Conservation (phyloP, 2,113 vertebrate genomes). For the Todiramphus chloris region DNA sequence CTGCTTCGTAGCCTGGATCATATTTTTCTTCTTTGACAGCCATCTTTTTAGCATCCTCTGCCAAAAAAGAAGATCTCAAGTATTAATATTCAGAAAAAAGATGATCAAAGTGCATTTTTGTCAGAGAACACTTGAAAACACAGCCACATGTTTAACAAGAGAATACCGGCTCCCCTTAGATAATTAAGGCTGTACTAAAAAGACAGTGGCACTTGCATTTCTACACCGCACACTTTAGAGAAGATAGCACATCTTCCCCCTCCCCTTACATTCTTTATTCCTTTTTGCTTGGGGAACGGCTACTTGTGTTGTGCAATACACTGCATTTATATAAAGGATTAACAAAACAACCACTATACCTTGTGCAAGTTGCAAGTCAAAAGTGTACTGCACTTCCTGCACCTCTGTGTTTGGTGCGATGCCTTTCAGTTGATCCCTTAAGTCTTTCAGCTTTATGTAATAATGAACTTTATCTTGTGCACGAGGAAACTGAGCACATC, state of each 20-base stretch:
- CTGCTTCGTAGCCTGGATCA: constrained; percentile 94
- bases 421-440: constrained; percentile 92
- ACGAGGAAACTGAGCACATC: constrained; percentile 96
- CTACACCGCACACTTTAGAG: not conserved
- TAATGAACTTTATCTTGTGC: constrained; percentile 99
- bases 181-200: not conserved
- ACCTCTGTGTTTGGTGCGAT: constrained; percentile 75
- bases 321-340: not conserved
- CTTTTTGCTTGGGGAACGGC: not conserved
- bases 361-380: constrained; percentile 91
- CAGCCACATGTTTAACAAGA: not conserved
- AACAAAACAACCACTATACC: constrained; percentile 68
- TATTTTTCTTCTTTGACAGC: constrained; percentile 97
- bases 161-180: not conserved
- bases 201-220: not conserved
- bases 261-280: not conserved
- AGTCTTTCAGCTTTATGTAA: constrained; percentile 95
- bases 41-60: constrained; percentile 97
- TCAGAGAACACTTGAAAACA: not conserved
- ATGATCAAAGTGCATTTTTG: not conserved
- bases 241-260: not conserved
- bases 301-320: not conserved
- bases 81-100: not conserved
- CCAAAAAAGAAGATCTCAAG: constrained; percentile 20
- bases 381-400: constrained; percentile 87